Base-by-base conservation (phyloP, 1,140 invertebrate species). In the Dinoponera quadriceps region DNA sequence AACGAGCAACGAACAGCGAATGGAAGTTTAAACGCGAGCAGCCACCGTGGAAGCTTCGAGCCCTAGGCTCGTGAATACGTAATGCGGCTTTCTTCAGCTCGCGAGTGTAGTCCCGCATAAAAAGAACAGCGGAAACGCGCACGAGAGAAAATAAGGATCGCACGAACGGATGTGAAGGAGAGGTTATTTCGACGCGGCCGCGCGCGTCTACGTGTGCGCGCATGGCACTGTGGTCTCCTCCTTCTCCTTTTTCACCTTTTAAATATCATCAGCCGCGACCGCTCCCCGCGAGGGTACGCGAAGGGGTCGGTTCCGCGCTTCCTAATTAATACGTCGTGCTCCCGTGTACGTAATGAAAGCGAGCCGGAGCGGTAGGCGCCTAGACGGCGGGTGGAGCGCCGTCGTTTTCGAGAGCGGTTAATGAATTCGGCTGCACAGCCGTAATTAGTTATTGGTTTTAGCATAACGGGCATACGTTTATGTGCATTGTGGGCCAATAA, bases 391-490 rank as follows among this genome's bases (percentile, higher is more conserved):
- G 11, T 44, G 14, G 51, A 25, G 3, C 7, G 77, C 9, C 38
- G 18, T 16, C 27, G 81, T 83, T 83, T 83, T 83, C 72, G 73
- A 33, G 44, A 22, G 33, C 22, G 59, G 48, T 84, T 71, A 63
- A 33, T 60, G 62, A 81, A 38, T 60, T 44, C 72, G 69, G 44
- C 9, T 49, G 27, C 38, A 44, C 7, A 44, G 38, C 68, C 22
- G 29, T 73, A 83, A 83, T 87, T 86, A 72, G 75, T 85, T 84
- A 82, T 84, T 71, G 83, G 75, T 81, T 85, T 71, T 69, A 86
- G 62, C 57, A 63, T 16, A 73, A 55, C 60, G 3, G 29, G 44
- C 60, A 48, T 72, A 63, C 75, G 75, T 84, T 74, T 57, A 60
- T 51, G 22, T 51, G 57, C 44, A 25, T 55, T 65, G 66, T 51